phyloP scores from a whole-genome alignment of 2,113 vertebrate genomes.

The Anas platyrhynchos region DNA sequence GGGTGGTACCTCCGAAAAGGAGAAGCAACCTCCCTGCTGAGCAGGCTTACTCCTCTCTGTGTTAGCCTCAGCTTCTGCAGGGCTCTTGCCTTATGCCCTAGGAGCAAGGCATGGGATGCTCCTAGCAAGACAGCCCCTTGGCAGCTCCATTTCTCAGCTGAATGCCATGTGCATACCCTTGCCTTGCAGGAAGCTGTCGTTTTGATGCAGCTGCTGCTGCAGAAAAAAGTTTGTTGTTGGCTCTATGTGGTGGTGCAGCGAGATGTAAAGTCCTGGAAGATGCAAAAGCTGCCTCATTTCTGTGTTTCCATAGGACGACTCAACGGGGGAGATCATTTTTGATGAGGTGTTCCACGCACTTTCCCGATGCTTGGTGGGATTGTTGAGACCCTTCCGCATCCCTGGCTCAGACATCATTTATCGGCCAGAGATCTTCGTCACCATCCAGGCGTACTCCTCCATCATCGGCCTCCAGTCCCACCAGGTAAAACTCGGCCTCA shows the following conservation, averaged over 20 bases:
- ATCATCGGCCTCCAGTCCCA: conserved; percentile 94
- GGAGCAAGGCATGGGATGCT: not conserved
- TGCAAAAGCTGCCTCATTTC: not conserved
- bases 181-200: accelerated
- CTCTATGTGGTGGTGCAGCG: accelerated
- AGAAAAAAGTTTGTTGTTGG: not conserved
- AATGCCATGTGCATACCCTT: not conserved
- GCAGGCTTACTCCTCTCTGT: not conserved
- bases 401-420: conserved; percentile 90
- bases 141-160: not conserved
- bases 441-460: conserved; percentile 95
- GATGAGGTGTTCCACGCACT: conserved; percentile 96
- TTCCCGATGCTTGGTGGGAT: conserved; percentile 88
- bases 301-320: conserved; percentile 86
- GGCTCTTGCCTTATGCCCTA: not conserved
- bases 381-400: conserved; percentile 89
- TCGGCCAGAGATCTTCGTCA: conserved; percentile 95
- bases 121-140: not conserved
- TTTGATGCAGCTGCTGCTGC: not conserved
- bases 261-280: not conserved
- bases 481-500: conserved; percentile 81
- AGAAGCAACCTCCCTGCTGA: not conserved
- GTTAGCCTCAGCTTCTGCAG: not conserved
- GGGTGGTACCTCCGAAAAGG: not conserved
- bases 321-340: conserved; percentile 96